Evolutionary conservation across 1,140 invertebrate species (phyloP), one percentile per base, ranked within the genome.

Genomic region (Sesamia nonagrioides): DNA sequence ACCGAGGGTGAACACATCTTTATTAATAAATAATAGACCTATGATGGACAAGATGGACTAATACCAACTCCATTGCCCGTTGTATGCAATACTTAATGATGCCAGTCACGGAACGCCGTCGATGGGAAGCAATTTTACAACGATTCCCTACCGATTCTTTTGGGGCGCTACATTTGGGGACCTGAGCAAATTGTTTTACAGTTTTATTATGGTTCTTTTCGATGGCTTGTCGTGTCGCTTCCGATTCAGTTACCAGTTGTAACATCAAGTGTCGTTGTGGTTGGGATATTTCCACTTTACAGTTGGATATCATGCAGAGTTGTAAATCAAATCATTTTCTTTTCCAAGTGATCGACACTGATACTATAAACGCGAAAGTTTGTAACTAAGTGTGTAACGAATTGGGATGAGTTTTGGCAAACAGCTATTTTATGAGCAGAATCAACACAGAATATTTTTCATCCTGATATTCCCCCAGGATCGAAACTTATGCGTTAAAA

Each of bases 51-150:
- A n/a, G n/a, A 77, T 66, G 58, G 45, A 77, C 56, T 37, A 58
- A 74, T 35, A 18, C 7, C 68, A 9, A 71, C 37, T 60, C 17
- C 37, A 63, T 60, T 40, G 52, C 33, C 11, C 13, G 33, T 33
- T 21, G 27, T 27, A 27, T 37, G n/a, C 61, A 18, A 45, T 81
- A 68, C 61, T 80, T 84, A 87, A 87, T 84, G 83, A 75, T 66
- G 45, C 56, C 21, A 72, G 82, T 83, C 85, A 86, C 85, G 85
- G 71, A 82, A 80, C 54, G 42, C 77, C 77, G 79, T 77, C 80
- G 78, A 71, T 82, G 48, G 78, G 61, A 81, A 61, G 77, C 77
- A 82, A 83, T 81, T 79, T 71, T 72, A 50, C 58, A 50, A 45
- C 42, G 71, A 58, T 60, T 71, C 48, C 40, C 45, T 27, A 54